Evolutionary conservation across 1,140 invertebrate genomes (phyloP).

Genomic region (Drosophila parvula): DNA sequence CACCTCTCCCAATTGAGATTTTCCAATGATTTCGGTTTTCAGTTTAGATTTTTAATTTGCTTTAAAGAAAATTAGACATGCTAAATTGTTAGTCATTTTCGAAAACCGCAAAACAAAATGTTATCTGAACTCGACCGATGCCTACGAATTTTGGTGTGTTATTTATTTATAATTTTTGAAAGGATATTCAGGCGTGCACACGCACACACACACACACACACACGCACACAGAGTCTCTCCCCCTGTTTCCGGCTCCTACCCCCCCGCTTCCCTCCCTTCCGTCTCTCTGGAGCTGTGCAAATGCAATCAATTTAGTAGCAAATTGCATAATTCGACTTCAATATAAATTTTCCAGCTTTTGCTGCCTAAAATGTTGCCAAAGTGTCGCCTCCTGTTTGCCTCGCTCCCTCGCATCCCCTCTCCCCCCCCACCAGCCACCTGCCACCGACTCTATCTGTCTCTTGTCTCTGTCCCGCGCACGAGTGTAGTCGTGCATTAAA

Average conservation of each 20-base stretch:
- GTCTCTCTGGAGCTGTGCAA: constrained; percentile 62
- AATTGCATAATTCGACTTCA: constrained; percentile 83
- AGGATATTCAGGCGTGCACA: constrained; percentile 54
- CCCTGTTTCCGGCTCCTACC: constrained; percentile 1
- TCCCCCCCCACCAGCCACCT: background rate
- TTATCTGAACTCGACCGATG: constrained; percentile 36
- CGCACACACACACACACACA: background rate
- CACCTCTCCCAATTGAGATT: too few species aligned
- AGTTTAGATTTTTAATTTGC: constrained; percentile 4
- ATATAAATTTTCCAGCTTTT: constrained; percentile 75
- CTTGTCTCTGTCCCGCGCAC: constrained; percentile 17
- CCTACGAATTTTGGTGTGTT: constrained; percentile 44
- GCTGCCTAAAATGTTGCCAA: constrained; percentile 78
- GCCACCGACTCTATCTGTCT: too few species aligned
- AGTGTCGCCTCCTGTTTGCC: constrained; percentile 64
- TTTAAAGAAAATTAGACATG: background rate
- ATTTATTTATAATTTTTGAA: constrained; percentile 61
- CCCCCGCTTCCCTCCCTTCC: too few species aligned
- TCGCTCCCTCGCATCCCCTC: background rate
- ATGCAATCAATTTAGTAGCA: constrained; percentile 83
- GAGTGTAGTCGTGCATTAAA: constrained; percentile 83
- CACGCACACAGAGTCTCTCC: background rate
- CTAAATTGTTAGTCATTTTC: constrained; percentile 16
- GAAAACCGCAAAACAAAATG: constrained; percentile 37
- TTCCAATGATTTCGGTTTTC: background rate